Evolutionary conservation across 2,113 vertebrate species (phyloP).

Genomic region (Dissostichus mawsoni): DNA sequence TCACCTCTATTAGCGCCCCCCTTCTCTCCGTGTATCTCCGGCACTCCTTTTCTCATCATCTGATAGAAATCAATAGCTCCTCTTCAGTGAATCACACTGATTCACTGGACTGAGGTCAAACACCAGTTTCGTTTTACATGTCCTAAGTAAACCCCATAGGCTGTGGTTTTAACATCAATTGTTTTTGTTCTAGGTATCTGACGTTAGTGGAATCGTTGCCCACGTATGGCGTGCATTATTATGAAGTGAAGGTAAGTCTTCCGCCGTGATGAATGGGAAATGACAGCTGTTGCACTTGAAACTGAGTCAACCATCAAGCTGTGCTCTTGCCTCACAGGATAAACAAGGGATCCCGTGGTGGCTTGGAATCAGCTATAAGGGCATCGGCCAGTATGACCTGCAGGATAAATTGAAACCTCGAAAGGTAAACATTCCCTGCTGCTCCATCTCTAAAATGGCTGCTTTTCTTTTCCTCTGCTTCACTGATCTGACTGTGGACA

Average conservation of each 20-base stretch:
- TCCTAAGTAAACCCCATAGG: slow-evolving; percentile 31
- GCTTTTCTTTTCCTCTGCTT: background rate
- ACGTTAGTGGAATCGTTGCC: slow-evolving; percentile 96
- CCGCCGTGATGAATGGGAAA: slow-evolving; percentile 32
- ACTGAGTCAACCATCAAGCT: slow-evolving; percentile 8
- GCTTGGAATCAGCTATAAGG: slow-evolving; percentile 99
- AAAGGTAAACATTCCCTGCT: slow-evolving; percentile 71
- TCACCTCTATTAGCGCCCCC: slow-evolving; percentile 43
- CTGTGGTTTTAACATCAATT: slow-evolving; percentile 37
- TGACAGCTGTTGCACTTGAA: slow-evolving; percentile 33
- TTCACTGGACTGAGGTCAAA: slow-evolving; percentile 30
- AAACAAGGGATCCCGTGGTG: slow-evolving; percentile 99
- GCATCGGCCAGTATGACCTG: slow-evolving; percentile 97
- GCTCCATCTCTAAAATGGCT: slow-evolving; percentile 10
- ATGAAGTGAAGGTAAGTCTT: slow-evolving; percentile 95
- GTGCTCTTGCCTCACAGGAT: slow-evolving; percentile 83
- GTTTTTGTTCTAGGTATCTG: slow-evolving; percentile 90
- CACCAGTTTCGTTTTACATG: slow-evolving; percentile 10
- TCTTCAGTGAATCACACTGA: slow-evolving; percentile 53
- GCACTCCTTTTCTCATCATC: slow-evolving; percentile 49
- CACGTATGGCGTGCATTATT: slow-evolving; percentile 98
- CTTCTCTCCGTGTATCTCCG: slow-evolving; percentile 14
- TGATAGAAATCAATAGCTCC: slow-evolving; percentile 73
- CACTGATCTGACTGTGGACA: slow-evolving; percentile 15
- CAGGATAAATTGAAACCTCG: slow-evolving; percentile 97